Conservation (phyloP, 2,797 vertebrate genomes). For the Poeciliopsis infans region DNA sequence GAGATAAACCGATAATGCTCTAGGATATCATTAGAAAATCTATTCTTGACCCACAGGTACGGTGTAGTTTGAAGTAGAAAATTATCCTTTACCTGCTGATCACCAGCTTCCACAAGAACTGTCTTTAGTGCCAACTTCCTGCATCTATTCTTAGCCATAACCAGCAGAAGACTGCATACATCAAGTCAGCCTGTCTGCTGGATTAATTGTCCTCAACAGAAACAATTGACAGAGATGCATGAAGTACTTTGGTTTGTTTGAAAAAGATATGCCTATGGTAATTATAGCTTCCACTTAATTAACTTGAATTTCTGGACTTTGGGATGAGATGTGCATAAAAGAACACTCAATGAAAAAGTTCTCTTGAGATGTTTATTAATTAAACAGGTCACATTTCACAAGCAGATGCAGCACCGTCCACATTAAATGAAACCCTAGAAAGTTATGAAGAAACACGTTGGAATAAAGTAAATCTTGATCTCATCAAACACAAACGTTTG, state of each 20-base stretch:
- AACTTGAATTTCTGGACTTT: background rate
- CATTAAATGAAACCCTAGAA: background rate
- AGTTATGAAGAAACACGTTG: background rate
- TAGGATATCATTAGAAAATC: too few relatives aligned
- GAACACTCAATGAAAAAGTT: background rate
- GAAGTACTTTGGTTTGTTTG: background rate
- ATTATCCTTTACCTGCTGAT: constrained; percentile 21
- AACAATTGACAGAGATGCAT: background rate
- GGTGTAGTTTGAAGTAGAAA: constrained; percentile 30
- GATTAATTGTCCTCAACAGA: background rate
- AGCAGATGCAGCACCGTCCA: background rate
- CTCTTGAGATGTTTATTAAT: background rate
- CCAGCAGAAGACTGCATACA: constrained; percentile 8
- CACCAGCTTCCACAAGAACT: constrained; percentile 10
- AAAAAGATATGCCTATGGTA: background rate
- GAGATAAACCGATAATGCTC: background rate
- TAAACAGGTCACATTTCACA: background rate
- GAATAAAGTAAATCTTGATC: background rate
- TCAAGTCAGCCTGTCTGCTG: background rate
- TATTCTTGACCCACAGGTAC: background rate
- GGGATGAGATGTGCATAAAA: background rate
- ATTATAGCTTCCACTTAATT: background rate
- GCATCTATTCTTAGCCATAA: constrained; percentile 18
- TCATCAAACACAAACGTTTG: background rate
- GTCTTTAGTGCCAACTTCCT: background rate